Percentiles rank a stretch among this genome's conserved stretches.
Evolutionary conservation across 2,113 vertebrate genomes (phyloP).

Genomic region (Nibea albiflora): DNA sequence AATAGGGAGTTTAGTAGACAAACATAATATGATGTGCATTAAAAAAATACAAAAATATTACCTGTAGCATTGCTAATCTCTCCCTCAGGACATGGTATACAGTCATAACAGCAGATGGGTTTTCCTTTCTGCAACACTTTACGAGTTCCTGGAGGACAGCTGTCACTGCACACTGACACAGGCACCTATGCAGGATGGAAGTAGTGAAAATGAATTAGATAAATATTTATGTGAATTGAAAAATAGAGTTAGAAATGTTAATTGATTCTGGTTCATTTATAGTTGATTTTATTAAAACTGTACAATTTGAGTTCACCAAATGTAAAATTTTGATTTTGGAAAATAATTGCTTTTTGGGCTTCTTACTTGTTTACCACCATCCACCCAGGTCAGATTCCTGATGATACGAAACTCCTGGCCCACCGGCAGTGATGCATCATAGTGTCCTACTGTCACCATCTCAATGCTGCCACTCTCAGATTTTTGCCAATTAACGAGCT

Average conservation of each 20-base stretch:
- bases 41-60: too few species aligned
- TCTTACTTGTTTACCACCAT: constrained; percentile 56
- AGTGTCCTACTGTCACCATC: constrained; percentile 72
- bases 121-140: constrained; percentile 76
- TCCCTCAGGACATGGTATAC: constrained; percentile 79
- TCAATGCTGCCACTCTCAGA: constrained; percentile 47
- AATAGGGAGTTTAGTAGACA: too few species aligned
- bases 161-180: constrained; percentile 50
- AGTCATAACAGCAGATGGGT: constrained; percentile 79
- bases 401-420: constrained; percentile 68
- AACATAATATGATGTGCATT: too few species aligned
- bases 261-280: too few species aligned
- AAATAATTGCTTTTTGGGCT: background rate
- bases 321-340: background rate
- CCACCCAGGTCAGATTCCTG: constrained; percentile 70
- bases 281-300: too few species aligned
- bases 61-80: constrained; percentile 66
- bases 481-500: constrained; percentile 80
- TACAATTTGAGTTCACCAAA: background rate
- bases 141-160: constrained; percentile 75
- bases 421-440: constrained; percentile 71
- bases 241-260: too few species aligned
- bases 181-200: too few species aligned
- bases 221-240: too few species aligned
- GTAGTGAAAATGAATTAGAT: too few species aligned